phyloP scores from a whole-genome alignment of 2,888 invertebrate genomes.

The Drosophila pegasa region DNA sequence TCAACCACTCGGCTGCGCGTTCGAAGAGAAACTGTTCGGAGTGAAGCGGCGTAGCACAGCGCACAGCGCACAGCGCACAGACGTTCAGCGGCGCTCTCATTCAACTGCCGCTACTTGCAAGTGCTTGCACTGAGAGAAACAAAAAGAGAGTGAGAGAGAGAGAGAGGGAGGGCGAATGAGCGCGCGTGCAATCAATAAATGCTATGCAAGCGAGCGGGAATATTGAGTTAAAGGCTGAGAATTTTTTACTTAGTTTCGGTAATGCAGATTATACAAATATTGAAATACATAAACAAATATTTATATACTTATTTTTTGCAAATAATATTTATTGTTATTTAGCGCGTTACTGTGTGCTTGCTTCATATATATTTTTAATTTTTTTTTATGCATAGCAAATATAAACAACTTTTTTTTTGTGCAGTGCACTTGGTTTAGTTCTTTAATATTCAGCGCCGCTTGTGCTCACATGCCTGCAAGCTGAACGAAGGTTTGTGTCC shows the following conservation, averaged over 20 bases:
- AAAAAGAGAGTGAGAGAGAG: background rate
- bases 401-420: background rate
- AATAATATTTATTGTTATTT: too few relatives aligned
- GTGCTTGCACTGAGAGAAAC: conserved; percentile 42
- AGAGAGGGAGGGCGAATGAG: background rate
- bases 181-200: conserved; percentile 1
- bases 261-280: too few relatives aligned
- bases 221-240: background rate
- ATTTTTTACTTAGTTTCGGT: too few relatives aligned
- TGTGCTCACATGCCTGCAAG: background rate
- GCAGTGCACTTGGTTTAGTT: conserved; percentile 11
- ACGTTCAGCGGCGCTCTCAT: conserved; percentile 5
- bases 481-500: conserved; percentile 35
- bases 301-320: too few relatives aligned
- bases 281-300: too few relatives aligned
- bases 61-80: conserved; percentile 14
- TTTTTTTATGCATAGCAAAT: too few relatives aligned
- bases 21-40: conserved; percentile 60
- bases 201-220: background rate
- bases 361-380: too few relatives aligned
- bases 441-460: background rate
- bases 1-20: conserved; percentile 53
- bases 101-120: conserved; percentile 31
- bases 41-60: conserved; percentile 17
- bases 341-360: too few relatives aligned